Evolutionary conservation across 1,140 invertebrate species (phyloP).

Genomic region (Ceratina calcarata): DNA sequence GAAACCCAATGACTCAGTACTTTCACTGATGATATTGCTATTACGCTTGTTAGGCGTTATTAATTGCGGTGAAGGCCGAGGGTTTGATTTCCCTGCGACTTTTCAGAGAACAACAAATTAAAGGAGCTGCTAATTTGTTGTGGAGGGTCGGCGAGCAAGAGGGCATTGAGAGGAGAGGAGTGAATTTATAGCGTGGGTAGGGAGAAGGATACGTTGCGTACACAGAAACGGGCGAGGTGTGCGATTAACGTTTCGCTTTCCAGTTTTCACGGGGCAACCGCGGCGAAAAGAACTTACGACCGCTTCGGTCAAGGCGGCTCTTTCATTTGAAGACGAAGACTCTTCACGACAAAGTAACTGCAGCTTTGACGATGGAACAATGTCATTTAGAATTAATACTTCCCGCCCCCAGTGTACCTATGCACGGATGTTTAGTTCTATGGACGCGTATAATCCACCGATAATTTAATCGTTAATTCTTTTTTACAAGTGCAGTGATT

Average conservation of each 20-base stretch:
- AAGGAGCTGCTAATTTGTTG: constrained; percentile 45
- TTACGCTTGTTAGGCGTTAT: neutral
- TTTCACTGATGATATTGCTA: constrained; percentile 5
- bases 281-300: constrained; percentile 32
- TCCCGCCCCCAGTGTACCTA: neutral
- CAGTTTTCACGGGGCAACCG: constrained; percentile 69
- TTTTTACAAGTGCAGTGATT: neutral
- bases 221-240: constrained; percentile 49
- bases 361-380: neutral
- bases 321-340: too few relatives aligned
- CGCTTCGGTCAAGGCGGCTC: neutral
- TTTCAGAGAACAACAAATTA: constrained; percentile 41
- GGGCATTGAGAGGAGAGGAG: constrained; percentile 18
- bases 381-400: neutral
- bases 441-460: neutral
- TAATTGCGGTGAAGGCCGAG: neutral
- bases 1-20: neutral
- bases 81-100: constrained; percentile 5
- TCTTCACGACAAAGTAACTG: neutral
- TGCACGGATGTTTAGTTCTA: neutral
- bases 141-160: constrained; percentile 19
- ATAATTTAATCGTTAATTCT: neutral
- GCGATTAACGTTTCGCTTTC: constrained; percentile 65
- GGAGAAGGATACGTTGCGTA: constrained; percentile 50
- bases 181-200: constrained; percentile 24